Percentiles rank a stretch among this genome's conserved stretches.
Conservation (phyloP, 2,113 vertebrate species). For the Galeopterus variegatus region DNA sequence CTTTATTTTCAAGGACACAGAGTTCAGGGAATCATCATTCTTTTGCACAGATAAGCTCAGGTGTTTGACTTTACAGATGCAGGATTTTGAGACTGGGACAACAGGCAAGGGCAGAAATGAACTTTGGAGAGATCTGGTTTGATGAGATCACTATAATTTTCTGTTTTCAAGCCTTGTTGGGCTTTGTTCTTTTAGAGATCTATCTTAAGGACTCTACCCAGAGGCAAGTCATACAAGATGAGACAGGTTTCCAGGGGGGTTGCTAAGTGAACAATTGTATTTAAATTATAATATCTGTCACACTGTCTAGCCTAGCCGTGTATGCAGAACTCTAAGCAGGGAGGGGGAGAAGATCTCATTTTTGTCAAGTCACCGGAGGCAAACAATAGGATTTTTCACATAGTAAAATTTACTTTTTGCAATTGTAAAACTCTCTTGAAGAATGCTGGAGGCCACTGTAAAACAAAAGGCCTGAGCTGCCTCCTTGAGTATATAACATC, state of each 20-base stretch:
- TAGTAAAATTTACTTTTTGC: constrained; percentile 33
- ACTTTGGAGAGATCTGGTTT: neutral
- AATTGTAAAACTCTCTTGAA: constrained; percentile 27
- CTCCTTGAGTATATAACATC: neutral
- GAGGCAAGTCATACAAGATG: constrained; percentile 8
- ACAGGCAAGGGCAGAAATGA: neutral
- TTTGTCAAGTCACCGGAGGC: constrained; percentile 45
- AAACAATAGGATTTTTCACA: constrained; percentile 65
- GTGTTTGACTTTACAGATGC: neutral
- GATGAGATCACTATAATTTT: neutral
- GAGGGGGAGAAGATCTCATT: constrained; percentile 18
- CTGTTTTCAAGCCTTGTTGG: constrained; percentile 17
- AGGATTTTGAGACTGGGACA: neutral
- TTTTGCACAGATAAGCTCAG: neutral
- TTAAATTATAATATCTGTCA: constrained; percentile 69
- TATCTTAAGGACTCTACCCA: neutral
- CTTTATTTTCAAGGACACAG: neutral
- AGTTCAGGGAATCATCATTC: neutral
- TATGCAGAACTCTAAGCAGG: constrained; percentile 39
- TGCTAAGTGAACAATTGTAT: constrained; percentile 51
- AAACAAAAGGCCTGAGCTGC: neutral
- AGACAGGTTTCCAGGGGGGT: neutral
- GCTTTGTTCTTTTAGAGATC: constrained; percentile 50
- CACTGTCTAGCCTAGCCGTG: neutral
- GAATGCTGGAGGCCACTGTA: neutral